Conservation (phyloP, 1,140 invertebrate species). For the Leptinotarsa lineolata region DNA sequence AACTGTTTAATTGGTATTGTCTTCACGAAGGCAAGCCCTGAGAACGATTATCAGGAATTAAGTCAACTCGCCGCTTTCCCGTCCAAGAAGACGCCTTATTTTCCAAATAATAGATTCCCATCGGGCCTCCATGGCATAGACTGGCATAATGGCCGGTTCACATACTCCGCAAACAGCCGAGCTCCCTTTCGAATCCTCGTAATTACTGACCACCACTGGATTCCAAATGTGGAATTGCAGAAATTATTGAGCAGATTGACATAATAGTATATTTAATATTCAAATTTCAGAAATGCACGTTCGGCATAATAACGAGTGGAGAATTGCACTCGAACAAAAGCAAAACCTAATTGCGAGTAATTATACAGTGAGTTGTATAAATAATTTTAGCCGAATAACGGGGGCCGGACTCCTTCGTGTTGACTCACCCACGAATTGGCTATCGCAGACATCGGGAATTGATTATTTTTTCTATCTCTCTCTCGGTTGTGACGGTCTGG, state of each 20-base stretch:
- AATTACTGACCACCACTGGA: conserved; percentile 25
- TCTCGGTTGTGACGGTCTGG: not conserved
- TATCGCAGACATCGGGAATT: not conserved
- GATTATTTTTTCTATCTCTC: not conserved
- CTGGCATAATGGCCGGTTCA: conserved; percentile 22
- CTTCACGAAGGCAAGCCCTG: not conserved
- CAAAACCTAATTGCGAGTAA: conserved; percentile 17
- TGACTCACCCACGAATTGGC: conserved; percentile 4
- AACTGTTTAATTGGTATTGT: not conserved
- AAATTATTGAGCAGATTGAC: conserved; percentile 29
- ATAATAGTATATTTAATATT: conserved; percentile 30
- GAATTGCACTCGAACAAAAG: conserved; percentile 19
- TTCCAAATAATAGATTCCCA: conserved; percentile 22
- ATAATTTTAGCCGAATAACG: conserved; percentile 13
- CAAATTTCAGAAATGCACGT: conserved; percentile 27
- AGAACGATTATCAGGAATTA: not conserved
- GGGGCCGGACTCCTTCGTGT: conserved; percentile 3
- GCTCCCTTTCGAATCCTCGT: conserved; percentile 10
- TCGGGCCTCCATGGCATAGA: not conserved
- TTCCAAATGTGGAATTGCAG: conserved; percentile 27
- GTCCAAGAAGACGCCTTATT: conserved; percentile 10
- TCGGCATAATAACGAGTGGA: conserved; percentile 19
- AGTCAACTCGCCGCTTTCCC: not conserved
- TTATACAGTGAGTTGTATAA: conserved; percentile 27
- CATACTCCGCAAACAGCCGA: conserved; percentile 8